phyloP scores from a whole-genome alignment of 1,140 invertebrate species.

The Polypedilum pembai region DNA sequence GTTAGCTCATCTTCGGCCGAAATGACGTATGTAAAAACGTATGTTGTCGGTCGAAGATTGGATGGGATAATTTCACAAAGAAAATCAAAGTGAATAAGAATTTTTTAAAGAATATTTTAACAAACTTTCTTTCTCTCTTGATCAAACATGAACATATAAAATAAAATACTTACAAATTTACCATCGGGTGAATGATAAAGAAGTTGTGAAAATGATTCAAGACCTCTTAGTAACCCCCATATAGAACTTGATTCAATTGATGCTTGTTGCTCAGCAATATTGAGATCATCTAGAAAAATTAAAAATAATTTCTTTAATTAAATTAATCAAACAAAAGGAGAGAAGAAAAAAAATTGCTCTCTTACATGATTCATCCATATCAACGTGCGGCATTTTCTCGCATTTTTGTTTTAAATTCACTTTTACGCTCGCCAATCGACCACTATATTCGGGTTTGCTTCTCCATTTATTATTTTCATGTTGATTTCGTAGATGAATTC shows the following conservation, averaged over 20 bases:
- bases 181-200: conserved; percentile 47
- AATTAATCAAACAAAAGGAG: conserved; percentile 15
- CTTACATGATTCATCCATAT: conserved; percentile 67
- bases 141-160: no score
- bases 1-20: no score
- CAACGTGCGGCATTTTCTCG: conserved; percentile 50
- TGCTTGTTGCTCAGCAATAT: conserved; percentile 36
- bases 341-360: conserved; percentile 34
- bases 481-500: background rate
- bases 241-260: conserved; percentile 47
- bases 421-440: conserved; percentile 43
- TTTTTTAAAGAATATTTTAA: no score
- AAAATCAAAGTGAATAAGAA: background rate
- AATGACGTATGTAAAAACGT: conserved; percentile 28
- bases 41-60: no score
- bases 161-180: conserved; percentile 44
- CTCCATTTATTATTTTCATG: conserved; percentile 26
- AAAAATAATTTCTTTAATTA: background rate
- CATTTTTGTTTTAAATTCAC: conserved; percentile 51
- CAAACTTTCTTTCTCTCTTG: no score
- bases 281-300: conserved; percentile 39
- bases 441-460: conserved; percentile 38
- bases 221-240: conserved; percentile 70
- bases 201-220: conserved; percentile 73
- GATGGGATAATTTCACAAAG: background rate